phyloP scores from a whole-genome alignment of 2,888 invertebrate species.

The Notocelia uddmanniana region DNA sequence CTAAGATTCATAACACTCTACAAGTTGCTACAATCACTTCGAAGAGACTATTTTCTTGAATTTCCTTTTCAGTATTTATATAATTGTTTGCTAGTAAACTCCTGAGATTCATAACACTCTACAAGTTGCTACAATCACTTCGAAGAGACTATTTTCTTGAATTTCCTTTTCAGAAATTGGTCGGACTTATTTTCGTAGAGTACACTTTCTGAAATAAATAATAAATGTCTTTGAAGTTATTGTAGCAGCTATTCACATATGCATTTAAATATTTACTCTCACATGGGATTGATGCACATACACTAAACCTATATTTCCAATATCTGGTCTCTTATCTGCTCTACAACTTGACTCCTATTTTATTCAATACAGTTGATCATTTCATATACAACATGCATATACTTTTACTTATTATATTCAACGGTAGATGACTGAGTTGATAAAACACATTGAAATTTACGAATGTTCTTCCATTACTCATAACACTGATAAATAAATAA shows the following conservation, averaged over 20 bases:
- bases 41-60: too few species aligned
- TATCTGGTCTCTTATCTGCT: not conserved
- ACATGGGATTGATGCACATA: constrained; percentile 42
- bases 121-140: constrained; percentile 30
- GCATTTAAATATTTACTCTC: constrained; percentile 28
- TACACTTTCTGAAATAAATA: not conserved
- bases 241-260: constrained; percentile 47
- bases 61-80: constrained; percentile 54
- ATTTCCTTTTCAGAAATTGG: not conserved
- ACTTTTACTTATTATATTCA: not conserved
- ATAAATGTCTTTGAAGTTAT: constrained; percentile 1
- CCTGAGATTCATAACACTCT: constrained; percentile 55
- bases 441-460: not conserved
- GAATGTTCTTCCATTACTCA: constrained; percentile 26
- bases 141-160: not conserved
- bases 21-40: constrained; percentile 31
- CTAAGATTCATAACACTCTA: constrained; percentile 54
- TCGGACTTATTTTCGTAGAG: not conserved
- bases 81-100: constrained; percentile 56
- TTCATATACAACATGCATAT: not conserved
- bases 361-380: not conserved
- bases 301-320: constrained; percentile 6
- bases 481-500: constrained; percentile 40
- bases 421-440: not conserved
- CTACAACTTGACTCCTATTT: not conserved